Evolutionary conservation across 2,888 invertebrate genomes (phyloP).

Genomic region (Bedellia somnulentella): DNA sequence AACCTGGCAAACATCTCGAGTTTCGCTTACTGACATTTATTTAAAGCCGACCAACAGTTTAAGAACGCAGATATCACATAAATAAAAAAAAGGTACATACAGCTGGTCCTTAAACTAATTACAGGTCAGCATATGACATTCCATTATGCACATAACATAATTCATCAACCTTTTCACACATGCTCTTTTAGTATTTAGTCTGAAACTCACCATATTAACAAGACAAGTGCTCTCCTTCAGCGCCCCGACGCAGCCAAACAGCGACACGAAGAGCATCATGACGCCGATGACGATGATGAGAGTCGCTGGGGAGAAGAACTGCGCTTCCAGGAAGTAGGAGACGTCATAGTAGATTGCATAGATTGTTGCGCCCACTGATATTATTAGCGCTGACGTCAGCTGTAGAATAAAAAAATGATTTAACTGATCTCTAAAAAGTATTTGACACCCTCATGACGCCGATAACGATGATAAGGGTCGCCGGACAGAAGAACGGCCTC

Average conservation of each 20-base stretch:
- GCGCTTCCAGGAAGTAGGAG: constrained; percentile 74
- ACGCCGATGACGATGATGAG: constrained; percentile 82
- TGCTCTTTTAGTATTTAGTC: too few species aligned
- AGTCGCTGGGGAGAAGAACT: constrained; percentile 79
- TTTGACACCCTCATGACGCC: constrained; percentile 82
- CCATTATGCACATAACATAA: too few species aligned
- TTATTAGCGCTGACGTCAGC: constrained; percentile 73
- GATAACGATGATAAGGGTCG: constrained; percentile 79
- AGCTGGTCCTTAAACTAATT: too few species aligned
- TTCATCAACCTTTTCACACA: too few species aligned
- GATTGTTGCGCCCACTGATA: constrained; percentile 72
- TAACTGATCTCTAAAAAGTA: too few species aligned
- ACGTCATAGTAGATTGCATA: constrained; percentile 74
- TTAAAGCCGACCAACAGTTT: too few species aligned
- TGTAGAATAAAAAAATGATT: constrained; percentile 26
- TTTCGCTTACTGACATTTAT: too few species aligned
- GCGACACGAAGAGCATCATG: constrained; percentile 82
- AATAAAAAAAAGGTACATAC: too few species aligned
- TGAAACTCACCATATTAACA: constrained; percentile 72
- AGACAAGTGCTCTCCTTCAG: constrained; percentile 83
- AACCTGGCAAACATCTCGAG: too few species aligned
- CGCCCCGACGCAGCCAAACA: constrained; percentile 90
- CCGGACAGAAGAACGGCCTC: constrained; percentile 79
- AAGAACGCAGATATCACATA: too few species aligned
- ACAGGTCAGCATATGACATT: too few species aligned